A percentile compares a stretch with the other conserved stretches of the same genome.
These are phyloP conservation scores for Thaumatotibia leucotreta DNA, from an alignment of 1,140 invertebrate genomes.

Conservation along the genomic window DNA sequence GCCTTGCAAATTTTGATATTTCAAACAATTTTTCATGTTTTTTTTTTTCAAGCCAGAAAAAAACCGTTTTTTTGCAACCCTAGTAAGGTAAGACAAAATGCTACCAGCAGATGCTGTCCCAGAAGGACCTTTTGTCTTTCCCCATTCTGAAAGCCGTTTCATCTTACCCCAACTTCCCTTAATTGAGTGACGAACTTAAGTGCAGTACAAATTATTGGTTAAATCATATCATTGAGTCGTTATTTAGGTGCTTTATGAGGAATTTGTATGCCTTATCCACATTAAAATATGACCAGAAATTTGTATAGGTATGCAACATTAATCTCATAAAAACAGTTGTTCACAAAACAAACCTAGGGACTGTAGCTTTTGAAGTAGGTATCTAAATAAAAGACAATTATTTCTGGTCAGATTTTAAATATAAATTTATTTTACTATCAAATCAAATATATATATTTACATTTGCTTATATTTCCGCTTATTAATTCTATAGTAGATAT, in stretches of 20 bases:
- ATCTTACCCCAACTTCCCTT: background rate
- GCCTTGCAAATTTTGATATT: too few relatives aligned
- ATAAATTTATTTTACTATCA: background rate
- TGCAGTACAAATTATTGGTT: slow-evolving; percentile 4
- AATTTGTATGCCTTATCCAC: background rate
- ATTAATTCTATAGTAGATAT: background rate
- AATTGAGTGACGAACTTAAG: background rate
- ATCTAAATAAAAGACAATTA: too few relatives aligned
- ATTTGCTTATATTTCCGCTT: background rate
- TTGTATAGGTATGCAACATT: too few relatives aligned
- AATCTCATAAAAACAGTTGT: too few relatives aligned
- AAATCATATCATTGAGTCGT: background rate
- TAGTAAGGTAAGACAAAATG: too few relatives aligned
- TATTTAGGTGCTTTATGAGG: background rate
- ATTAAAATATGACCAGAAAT: background rate
- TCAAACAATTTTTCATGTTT: too few relatives aligned
- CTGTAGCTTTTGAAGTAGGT: too few relatives aligned
- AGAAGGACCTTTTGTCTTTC: background rate
- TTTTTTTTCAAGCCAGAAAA: too few relatives aligned
- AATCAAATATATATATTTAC: slow-evolving; percentile 7
- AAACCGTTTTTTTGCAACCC: too few relatives aligned
- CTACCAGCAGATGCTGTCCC: too few relatives aligned
- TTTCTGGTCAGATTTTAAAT: background rate
- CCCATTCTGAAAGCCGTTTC: background rate
- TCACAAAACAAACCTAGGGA: background rate